These are phyloP conservation scores for Chrysomallon squamiferum DNA, from an alignment of 1,140 invertebrate species.

Conservation along the genomic window DNA sequence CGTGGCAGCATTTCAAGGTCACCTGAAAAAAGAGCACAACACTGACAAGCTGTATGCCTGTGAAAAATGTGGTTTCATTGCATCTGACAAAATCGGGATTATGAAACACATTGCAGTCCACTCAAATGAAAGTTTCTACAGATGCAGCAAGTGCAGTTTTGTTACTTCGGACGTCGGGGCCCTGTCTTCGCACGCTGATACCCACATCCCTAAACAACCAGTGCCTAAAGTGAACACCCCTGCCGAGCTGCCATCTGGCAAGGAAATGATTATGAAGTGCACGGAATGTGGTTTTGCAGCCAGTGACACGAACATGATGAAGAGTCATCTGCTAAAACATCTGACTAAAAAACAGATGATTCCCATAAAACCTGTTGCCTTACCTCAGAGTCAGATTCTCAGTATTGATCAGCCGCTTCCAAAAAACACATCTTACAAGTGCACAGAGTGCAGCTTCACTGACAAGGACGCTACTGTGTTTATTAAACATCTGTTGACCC, in stretches of 20 bases:
- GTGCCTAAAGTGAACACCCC: neutral
- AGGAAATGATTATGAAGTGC: slow-evolving; percentile 42
- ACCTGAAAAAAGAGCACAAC: slow-evolving; percentile 45
- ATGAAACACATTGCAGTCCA: slow-evolving; percentile 36
- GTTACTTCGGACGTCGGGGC: neutral
- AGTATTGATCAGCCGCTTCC: slow-evolving; percentile 14
- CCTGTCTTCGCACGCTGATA: neutral
- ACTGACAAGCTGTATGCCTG: slow-evolving; percentile 47
- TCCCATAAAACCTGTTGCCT: neutral
- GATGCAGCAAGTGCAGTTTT: slow-evolving; percentile 14
- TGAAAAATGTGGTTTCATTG: slow-evolving; percentile 49
- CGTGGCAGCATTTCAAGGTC: slow-evolving; percentile 31
- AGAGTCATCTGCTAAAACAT: slow-evolving; percentile 50
- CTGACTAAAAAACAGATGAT: slow-evolving; percentile 8
- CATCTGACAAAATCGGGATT: slow-evolving; percentile 39
- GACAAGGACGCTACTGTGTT: slow-evolving; percentile 45
- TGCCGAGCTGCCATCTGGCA: neutral
- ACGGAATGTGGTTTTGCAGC: slow-evolving; percentile 58
- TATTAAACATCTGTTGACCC: slow-evolving; percentile 51
- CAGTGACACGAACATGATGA: slow-evolving; percentile 41
- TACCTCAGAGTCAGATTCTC: neutral
- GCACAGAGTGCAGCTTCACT: slow-evolving; percentile 45
- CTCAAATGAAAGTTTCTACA: slow-evolving; percentile 7
- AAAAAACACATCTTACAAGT: slow-evolving; percentile 39
- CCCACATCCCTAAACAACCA: neutral